These are phyloP conservation scores for Micromussa lordhowensis DNA, from an alignment of 92 coral and sea anemone species.

Conservation along the genomic window DNA sequence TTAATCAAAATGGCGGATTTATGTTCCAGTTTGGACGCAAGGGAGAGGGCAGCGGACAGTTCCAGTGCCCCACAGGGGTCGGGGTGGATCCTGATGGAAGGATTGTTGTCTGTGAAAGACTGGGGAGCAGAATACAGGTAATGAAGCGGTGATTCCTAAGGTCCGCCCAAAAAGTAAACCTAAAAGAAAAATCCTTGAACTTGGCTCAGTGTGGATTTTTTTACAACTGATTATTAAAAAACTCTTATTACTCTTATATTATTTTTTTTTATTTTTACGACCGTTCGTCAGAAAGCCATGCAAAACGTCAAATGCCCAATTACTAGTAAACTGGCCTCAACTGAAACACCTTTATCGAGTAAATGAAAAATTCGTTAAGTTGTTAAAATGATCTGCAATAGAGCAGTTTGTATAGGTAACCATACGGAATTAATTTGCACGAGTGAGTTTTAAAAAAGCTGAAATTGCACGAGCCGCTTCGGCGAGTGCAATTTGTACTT, in stretches of 20 bases:
- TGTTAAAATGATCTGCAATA: background rate
- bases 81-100: conserved; percentile 95
- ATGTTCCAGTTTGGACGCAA: conserved; percentile 98
- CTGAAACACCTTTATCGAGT: background rate
- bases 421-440: too few species aligned
- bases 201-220: too few species aligned
- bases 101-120: conserved; percentile 96
- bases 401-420: too few species aligned
- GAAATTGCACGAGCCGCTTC: too few species aligned
- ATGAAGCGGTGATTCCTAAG: background rate
- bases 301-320: background rate
- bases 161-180: background rate
- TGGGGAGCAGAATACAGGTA: conserved; percentile 94
- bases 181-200: too few species aligned
- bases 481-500: too few species aligned
- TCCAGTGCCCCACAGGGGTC: conserved; percentile 99
- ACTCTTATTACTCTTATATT: too few species aligned
- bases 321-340: background rate
- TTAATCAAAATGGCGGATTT: conserved; percentile 91
- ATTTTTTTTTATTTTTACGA: background rate
- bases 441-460: too few species aligned
- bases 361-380: background rate
- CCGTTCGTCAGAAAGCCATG: background rate
- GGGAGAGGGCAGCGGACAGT: conserved; percentile 98
- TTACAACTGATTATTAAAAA: background rate